These are phyloP conservation scores for Rhagonycha lutea DNA, from an alignment of 2,888 invertebrate species.

Conservation along the genomic window DNA sequence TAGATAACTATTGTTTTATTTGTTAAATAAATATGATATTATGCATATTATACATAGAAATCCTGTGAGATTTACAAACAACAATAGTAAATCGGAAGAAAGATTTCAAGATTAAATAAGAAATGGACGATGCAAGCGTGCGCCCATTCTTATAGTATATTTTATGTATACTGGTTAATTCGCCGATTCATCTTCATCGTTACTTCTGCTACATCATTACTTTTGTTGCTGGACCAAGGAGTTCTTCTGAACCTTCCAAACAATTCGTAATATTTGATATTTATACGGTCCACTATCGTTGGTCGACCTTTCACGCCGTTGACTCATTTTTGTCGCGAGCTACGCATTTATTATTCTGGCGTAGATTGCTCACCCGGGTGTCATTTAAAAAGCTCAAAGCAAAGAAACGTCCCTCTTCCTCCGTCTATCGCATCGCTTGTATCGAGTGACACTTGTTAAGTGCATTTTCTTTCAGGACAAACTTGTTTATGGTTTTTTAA, in stretches of 20 bases:
- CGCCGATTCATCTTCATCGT: conserved; percentile 30
- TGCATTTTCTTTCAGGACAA: conserved; percentile 38
- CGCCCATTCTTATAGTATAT: conserved; percentile 9
- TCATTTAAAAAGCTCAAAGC: conserved; percentile 44
- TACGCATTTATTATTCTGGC: conserved; percentile 43
- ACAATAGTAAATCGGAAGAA: neutral
- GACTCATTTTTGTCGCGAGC: conserved; percentile 40
- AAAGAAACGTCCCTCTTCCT: conserved; percentile 38
- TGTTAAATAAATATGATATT: neutral
- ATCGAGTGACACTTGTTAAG: conserved; percentile 37
- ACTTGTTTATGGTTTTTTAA: conserved; percentile 48
- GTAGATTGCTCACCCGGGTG: conserved; percentile 45
- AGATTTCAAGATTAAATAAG: conserved; percentile 24
- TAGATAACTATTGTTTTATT: neutral
- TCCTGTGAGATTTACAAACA: neutral
- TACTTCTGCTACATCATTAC: conserved; percentile 29
- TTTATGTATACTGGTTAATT: conserved; percentile 14
- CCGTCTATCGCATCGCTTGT: conserved; percentile 13
- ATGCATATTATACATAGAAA: neutral
- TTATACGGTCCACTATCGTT: conserved; percentile 22
- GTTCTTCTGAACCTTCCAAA: neutral
- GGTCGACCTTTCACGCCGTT: conserved; percentile 32
- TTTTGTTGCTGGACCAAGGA: conserved; percentile 17
- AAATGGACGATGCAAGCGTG: conserved; percentile 22
- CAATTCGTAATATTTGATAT: conserved; percentile 12